phyloP scores from a whole-genome alignment of 2,113 vertebrate species.

The Chloropsis hardwickii region DNA sequence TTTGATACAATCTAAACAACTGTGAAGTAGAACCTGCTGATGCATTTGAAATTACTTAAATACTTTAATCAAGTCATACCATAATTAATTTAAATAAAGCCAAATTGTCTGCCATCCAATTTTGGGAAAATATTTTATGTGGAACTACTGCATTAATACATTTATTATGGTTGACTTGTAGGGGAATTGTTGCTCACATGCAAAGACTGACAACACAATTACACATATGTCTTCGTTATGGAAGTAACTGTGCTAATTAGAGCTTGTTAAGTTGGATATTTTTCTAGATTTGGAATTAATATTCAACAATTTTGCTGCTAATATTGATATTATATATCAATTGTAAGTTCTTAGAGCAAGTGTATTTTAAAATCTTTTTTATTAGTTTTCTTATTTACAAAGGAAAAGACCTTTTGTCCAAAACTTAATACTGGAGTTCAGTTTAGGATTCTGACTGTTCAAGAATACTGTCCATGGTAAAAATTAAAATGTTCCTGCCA shows the following conservation, averaged over 20 bases:
- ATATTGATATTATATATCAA: not conserved
- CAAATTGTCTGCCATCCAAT: not conserved
- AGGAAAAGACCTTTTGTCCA: not conserved
- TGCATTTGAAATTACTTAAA: not conserved
- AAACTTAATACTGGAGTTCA: not conserved
- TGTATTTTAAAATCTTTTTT: not conserved
- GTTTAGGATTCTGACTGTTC: not conserved
- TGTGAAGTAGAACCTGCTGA: not conserved
- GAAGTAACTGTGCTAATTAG: constrained; percentile 17
- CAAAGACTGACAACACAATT: not conserved
- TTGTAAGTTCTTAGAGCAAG: not conserved
- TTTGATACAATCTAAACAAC: not conserved
- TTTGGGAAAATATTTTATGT: not conserved
- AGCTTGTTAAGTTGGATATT: not conserved
- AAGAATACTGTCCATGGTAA: not conserved
- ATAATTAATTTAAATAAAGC: not conserved
- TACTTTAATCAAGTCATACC: not conserved
- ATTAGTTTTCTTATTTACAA: not conserved
- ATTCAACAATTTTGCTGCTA: not conserved
- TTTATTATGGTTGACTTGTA: not conserved
- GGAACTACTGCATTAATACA: not conserved
- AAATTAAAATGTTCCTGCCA: not conserved
- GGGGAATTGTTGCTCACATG: not conserved
- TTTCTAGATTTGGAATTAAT: not conserved
- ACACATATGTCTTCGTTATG: not conserved